Evolutionary conservation across 2,797 vertebrate species (phyloP).

Genomic region (Tolypeutes matacus): DNA sequence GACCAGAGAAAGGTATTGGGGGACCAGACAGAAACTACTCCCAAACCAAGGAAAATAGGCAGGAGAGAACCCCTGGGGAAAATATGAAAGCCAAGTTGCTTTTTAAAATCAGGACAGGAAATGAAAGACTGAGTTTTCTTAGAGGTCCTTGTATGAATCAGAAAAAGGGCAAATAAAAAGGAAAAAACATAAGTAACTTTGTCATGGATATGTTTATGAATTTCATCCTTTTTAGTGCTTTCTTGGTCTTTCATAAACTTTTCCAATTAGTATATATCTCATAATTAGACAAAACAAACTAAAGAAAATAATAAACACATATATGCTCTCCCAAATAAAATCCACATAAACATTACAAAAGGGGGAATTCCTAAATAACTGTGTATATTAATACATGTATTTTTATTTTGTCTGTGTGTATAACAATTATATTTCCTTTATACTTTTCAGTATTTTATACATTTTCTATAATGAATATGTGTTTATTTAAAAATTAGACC

Average conservation of each 20-base stretch:
- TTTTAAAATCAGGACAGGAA: not conserved
- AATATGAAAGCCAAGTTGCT: not conserved
- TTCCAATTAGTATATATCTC: not conserved
- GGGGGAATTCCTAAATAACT: not conserved
- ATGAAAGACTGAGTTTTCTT: not conserved
- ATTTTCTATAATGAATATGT: not conserved
- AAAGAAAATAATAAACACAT: not conserved
- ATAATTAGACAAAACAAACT: constrained; percentile 9
- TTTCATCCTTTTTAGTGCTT: not conserved
- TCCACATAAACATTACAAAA: not conserved
- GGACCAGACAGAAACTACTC: not conserved
- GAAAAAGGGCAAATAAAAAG: not conserved
- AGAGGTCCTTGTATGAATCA: constrained; percentile 3
- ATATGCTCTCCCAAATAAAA: not conserved
- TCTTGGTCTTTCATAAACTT: not conserved
- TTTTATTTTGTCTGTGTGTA: not conserved
- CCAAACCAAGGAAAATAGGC: not conserved
- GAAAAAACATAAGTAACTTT: not conserved
- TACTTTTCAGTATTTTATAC: not conserved
- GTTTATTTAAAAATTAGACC: not conserved
- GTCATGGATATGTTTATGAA: not conserved
- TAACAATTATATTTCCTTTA: constrained; percentile 4
- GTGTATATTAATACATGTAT: not conserved
- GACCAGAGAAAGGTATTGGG: not conserved
- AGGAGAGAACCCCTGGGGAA: not conserved